phyloP scores from a whole-genome alignment of 2,113 vertebrate genomes.

The Tragelaphus buxtoni region DNA sequence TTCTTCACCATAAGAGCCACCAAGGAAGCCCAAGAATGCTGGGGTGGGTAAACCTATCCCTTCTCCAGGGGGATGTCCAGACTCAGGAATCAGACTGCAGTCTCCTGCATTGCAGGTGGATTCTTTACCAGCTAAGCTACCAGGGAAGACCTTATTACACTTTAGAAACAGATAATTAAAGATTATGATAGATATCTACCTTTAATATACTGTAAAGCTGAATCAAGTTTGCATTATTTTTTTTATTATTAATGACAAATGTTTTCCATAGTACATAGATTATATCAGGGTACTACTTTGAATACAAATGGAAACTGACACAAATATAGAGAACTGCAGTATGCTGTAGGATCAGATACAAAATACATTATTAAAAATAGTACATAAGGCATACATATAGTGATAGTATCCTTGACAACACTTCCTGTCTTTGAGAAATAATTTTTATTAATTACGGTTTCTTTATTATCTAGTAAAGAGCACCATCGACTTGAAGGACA shows the following conservation, averaged over 20 bases:
- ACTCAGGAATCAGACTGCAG: background rate
- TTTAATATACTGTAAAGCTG: background rate
- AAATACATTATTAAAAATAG: background rate
- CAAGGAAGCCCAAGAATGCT: background rate
- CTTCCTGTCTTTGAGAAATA: background rate
- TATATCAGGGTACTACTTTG: background rate
- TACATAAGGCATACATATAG: background rate
- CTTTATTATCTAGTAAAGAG: background rate
- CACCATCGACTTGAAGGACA: accelerated
- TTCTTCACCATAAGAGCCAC: background rate
- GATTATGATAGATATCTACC: background rate
- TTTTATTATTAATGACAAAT: background rate
- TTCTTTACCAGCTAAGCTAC: background rate
- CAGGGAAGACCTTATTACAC: background rate
- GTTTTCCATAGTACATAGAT: background rate
- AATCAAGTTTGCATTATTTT: background rate
- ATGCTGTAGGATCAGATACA: background rate
- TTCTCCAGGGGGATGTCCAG: background rate
- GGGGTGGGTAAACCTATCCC: background rate
- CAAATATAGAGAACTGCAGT: background rate
- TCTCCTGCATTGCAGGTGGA: background rate
- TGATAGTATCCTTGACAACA: background rate
- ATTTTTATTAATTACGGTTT: background rate
- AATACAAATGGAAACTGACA: background rate
- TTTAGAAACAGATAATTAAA: background rate